phyloP scores from a whole-genome alignment of 2,888 invertebrate species.

The Yponomeuta sedellus region DNA sequence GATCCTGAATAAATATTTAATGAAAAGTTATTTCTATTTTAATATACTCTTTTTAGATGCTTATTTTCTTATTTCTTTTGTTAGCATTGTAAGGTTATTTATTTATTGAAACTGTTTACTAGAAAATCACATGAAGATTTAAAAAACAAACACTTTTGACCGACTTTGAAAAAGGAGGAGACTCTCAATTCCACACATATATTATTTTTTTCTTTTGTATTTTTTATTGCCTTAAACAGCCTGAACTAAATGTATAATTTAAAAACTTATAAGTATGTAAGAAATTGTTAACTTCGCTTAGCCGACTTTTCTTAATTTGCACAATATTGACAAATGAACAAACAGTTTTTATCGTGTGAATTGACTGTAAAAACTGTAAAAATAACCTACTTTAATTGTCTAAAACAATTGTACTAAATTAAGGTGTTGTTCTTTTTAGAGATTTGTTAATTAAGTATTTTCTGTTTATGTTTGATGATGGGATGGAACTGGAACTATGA shows the following conservation, averaged over 20 bases:
- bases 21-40: background rate
- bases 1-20: background rate
- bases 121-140: background rate
- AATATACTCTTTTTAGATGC: background rate
- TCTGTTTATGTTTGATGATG: background rate
- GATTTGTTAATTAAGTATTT: background rate
- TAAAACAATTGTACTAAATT: background rate
- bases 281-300: too few species aligned
- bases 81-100: background rate
- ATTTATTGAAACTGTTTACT: background rate
- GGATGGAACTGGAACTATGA: constrained; percentile 4
- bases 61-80: background rate
- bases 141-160: too few species aligned
- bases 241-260: too few species aligned
- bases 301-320: too few species aligned
- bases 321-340: background rate
- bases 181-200: too few species aligned
- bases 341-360: background rate
- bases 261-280: too few species aligned
- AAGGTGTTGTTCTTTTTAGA: background rate
- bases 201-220: too few species aligned
- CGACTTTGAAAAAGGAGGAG: too few species aligned
- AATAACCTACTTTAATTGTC: background rate
- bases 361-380: background rate
- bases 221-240: too few species aligned